phyloP scores from a whole-genome alignment of 2,113 vertebrate genomes.

The Antigone vipio region DNA sequence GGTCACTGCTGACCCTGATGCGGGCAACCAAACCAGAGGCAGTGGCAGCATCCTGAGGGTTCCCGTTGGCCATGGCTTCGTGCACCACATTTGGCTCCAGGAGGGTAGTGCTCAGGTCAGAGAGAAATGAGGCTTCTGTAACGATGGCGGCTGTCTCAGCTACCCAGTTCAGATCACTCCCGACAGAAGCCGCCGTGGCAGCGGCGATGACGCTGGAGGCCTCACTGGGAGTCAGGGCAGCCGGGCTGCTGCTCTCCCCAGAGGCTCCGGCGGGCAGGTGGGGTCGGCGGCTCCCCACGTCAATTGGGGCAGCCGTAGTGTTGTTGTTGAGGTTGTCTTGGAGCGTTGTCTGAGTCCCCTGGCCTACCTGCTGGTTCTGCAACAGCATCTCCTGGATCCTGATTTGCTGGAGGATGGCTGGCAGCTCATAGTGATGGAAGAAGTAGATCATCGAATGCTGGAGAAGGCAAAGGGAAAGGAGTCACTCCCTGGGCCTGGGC shows the following conservation, averaged over 20 bases:
- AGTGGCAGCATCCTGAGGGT: not conserved
- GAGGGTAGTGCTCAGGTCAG: slow-evolving; percentile 67
- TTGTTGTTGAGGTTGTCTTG: slow-evolving; percentile 98
- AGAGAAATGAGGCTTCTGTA: slow-evolving; percentile 81
- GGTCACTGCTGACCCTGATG: slow-evolving; percentile 49
- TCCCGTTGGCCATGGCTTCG: not conserved
- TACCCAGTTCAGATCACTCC: slow-evolving; percentile 85
- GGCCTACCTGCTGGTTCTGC: slow-evolving; percentile 89
- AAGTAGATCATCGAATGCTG: slow-evolving; percentile 99
- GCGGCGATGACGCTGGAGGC: slow-evolving; percentile 31
- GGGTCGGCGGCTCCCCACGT: not conserved
- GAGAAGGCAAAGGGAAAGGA: not conserved
- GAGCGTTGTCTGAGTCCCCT: slow-evolving; percentile 84
- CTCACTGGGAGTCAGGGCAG: not conserved
- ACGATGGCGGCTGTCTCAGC: slow-evolving; percentile 87
- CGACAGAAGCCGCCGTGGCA: not conserved
- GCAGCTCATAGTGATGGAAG: slow-evolving; percentile 97
- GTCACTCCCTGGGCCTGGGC: not conserved
- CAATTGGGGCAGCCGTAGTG: not conserved
- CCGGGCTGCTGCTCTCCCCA: not conserved
- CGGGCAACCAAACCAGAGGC: slow-evolving; percentile 50
- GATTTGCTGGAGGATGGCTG: slow-evolving; percentile 95
- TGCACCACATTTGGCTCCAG: slow-evolving; percentile 39
- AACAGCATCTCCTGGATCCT: slow-evolving; percentile 95
- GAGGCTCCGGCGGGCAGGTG: not conserved